Evolutionary conservation across 2,113 vertebrate species (phyloP), one percentile per base, ranked within the genome.

Genomic region (Camelus dromedarius): DNA sequence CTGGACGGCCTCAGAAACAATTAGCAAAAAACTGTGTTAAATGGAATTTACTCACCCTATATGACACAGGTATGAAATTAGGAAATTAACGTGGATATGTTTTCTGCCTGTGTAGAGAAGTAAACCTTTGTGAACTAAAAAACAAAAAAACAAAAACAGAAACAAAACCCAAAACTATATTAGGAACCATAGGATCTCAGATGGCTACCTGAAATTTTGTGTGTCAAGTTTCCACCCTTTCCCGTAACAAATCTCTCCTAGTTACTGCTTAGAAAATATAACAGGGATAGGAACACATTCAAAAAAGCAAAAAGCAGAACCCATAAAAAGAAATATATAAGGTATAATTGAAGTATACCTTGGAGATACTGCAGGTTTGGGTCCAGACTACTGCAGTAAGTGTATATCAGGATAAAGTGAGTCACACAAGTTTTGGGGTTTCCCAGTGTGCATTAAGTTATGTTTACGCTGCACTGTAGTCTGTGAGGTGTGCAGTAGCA

Each of bases 221-320:
- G 15, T 84, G 18, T 69, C 46, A 76, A 26, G 70, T 93, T 76
- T 95, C 20, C n/a, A 69, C 24, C 4, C 8, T 72, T 94, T 66
- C 13, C 52, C 85, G 1, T 75, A 86, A 62, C 18, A 81, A 76
- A 89, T 32, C 10, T 77, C 85, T 76, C 18, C 46, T 70, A 35
- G 66, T 73, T 82, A 66, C 28, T 96, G 54, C 56, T 93, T 84
- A 84, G 30, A 66, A 87, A 66, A 91, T 96, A 30, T 4, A 42
- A 2, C 79, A 60, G 30, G 38, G 6, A 28, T 73, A 80, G 92
- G 52, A 94, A 24, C 22, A 88, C 22, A 67, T 35, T 72, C 2
- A 56, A 72, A 93, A 79, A 87, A 70, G 7, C 18, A 35, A 70
- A 35, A 83, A 75, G 26, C 18, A 83, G 42, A 88, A 30, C 22